phyloP scores from a whole-genome alignment of 2,113 vertebrate genomes.

The Morphnarchus princeps region DNA sequence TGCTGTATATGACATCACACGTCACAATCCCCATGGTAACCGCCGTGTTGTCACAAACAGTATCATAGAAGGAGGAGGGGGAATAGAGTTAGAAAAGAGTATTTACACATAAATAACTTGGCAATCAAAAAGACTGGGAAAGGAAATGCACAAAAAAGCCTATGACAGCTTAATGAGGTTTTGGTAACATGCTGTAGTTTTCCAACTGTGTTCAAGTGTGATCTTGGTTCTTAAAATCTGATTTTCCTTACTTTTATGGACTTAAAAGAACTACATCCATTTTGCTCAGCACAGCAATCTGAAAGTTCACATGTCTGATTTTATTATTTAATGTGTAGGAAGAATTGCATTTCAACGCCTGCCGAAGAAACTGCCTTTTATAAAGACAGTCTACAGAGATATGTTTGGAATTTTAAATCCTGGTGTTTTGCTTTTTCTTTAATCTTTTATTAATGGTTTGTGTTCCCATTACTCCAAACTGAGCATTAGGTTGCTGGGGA shows the following conservation, averaged over 20 bases:
- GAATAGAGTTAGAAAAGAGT: background rate
- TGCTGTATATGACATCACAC: background rate
- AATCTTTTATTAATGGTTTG: slow-evolving; percentile 75
- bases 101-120: slow-evolving; percentile 34
- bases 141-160: slow-evolving; percentile 12
- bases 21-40: background rate
- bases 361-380: slow-evolving; percentile 63
- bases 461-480: slow-evolving; percentile 65
- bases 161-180: slow-evolving; percentile 63
- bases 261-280: slow-evolving; percentile 59
- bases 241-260: slow-evolving; percentile 57
- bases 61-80: background rate
- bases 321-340: slow-evolving; percentile 70
- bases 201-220: slow-evolving; percentile 45
- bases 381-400: slow-evolving; percentile 68
- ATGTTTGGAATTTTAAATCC: slow-evolving; percentile 70
- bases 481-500: slow-evolving; percentile 37
- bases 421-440: slow-evolving; percentile 58
- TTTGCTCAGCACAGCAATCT: slow-evolving; percentile 70
- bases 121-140: background rate
- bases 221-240: slow-evolving; percentile 49
- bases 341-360: slow-evolving; percentile 64
- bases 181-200: slow-evolving; percentile 44
- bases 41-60: background rate
- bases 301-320: slow-evolving; percentile 68